Conservation (phyloP, 2,797 vertebrate genomes). For the Phaenicophaeus curvirostris region DNA sequence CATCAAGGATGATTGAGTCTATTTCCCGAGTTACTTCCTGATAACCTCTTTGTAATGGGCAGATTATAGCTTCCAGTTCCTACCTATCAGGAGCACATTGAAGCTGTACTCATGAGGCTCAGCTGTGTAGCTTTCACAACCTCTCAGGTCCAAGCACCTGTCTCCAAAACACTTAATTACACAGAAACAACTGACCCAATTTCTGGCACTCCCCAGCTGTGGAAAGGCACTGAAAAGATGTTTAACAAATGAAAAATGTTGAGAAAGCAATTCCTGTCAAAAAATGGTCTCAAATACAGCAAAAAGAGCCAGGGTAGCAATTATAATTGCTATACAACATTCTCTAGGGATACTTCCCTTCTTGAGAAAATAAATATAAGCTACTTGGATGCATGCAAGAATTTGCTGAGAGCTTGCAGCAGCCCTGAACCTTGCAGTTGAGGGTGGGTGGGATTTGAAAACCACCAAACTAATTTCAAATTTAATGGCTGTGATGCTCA, state of each 20-base stretch:
- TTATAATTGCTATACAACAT: neutral
- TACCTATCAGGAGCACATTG: neutral
- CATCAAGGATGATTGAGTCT: neutral
- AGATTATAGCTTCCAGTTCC: neutral
- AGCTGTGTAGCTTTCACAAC: neutral
- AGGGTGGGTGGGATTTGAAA: neutral
- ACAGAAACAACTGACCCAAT: neutral
- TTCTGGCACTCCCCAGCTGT: neutral
- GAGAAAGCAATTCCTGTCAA: neutral
- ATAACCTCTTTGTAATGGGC: neutral
- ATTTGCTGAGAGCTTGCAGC: neutral
- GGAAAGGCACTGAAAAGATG: neutral
- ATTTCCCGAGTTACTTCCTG: neutral
- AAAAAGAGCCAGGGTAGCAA: neutral
- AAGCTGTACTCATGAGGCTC: neutral
- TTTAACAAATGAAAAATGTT: neutral
- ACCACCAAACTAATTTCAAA: neutral
- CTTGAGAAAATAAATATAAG: neutral
- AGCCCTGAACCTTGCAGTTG: neutral
- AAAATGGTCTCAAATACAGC: neutral
- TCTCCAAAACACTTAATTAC: neutral
- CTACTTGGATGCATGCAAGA: neutral
- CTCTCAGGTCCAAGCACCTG: rapidly evolving
- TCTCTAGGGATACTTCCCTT: neutral
- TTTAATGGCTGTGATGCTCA: neutral